Base-by-base conservation (phyloP, 2,888 invertebrate genomes). In the Poecilus cupreus region DNA sequence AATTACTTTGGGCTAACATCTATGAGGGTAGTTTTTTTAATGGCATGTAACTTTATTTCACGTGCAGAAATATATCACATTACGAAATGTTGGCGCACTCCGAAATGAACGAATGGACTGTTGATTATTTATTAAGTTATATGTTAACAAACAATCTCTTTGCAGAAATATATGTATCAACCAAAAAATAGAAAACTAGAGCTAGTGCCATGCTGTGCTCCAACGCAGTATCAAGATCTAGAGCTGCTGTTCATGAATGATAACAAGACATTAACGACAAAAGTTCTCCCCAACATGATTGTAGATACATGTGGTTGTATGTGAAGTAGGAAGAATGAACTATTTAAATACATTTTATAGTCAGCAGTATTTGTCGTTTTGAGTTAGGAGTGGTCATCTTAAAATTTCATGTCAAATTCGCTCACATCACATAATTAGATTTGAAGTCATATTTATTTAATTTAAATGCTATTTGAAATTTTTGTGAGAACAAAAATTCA, bases 271-370 rank as follows among this genome's bases (percentile, higher is more conserved):
- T 93, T 95, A 83, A 94, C 94, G 57, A 93, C 94, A 85, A 95
- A 95, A 86, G 93, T 94, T 0, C 88, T 97, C 82, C 96, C 96
- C 0, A 96, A 97, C 86, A 97, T 97, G 96, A 94, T 96, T 49
- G 96, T 97, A n/a, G 96, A 96, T 85, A 93, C 95, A 4, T 97
- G 97, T 87, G 97, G 96, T 16, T 97, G 97, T 87, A 94, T 96
- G 94, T 96, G 90, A 90, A 46, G 46, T 86, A 82, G 60, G 13
- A 16, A 8, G 5, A 54, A 5, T 51, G 13, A 39, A 6, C 49
- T 75, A 51, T 75, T 51, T 77, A 43, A 77, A 77, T 77, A 77
- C 43, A 77, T 37, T 57, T 18, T 60, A 60, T 60, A 77, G 43
- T 77, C 75, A 77, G 22, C 57, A 77, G 77, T 77, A 77, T 77